Evolutionary conservation across 1,140 invertebrate species (phyloP), one percentile per base, ranked within the genome.

Genomic region (Trichomalopsis sarcophagae): DNA sequence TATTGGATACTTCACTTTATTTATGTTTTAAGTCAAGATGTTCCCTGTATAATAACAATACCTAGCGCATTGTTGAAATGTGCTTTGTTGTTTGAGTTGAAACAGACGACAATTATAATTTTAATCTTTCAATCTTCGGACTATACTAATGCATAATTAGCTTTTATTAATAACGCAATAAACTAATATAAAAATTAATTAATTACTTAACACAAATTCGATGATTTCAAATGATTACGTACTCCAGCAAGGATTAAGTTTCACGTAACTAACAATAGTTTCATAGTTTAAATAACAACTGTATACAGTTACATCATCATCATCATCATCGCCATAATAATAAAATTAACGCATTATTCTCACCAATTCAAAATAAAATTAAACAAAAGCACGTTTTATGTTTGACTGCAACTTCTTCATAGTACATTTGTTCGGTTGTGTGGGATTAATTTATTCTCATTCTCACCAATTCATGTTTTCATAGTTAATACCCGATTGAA

Each of bases 361-460:
- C 6, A 14, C 55, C 17, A 62, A 21, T 62, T 62, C 7, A 44
- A 10, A 44, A 44, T 44, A 44, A 44, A 44, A 62, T 9, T 62
- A 62, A 5, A 68, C n/a, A 80, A 80, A 21, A 68, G 79, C 79
- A 81, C 69, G 79, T 47, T n/a, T 47, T 81, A 55, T 30, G 55
- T 7, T 62, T 5, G 6, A 62, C 4, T 7, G 17, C 55, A 21
- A 17, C 3, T 17, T 55, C 17, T 55, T 55, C 14, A 50, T 50
- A 47, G 5, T 76, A 66, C 44, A 66, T 82, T 23, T 84, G 14
- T 75, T 81, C 69, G 77, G 50, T 79, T 74, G 66, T 80, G 83
- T 75, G 76, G 36, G 30, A 84, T 84, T 80, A 27, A 62, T 75
- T 40, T 36, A 36, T 36, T 6, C 33, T 21, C 73, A 11, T 40